These are phyloP conservation scores for Agrotis exclamationis DNA, from an alignment of 2,888 invertebrate genomes.

Conservation along the genomic window DNA sequence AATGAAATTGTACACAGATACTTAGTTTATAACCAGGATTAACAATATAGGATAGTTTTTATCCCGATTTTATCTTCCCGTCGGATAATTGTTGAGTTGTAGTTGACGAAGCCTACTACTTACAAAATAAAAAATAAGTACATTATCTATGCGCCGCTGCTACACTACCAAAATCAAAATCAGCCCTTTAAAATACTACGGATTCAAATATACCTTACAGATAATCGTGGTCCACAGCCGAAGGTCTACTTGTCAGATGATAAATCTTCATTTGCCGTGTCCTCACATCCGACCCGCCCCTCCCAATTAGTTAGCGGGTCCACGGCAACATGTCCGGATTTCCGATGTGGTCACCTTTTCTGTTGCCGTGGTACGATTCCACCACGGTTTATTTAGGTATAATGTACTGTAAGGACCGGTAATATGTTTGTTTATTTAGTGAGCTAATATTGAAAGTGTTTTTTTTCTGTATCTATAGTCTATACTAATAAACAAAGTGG, in stretches of 20 bases:
- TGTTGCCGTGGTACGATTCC: conserved; percentile 68
- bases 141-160: too few relatives aligned
- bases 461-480: neutral
- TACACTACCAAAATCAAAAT: too few relatives aligned
- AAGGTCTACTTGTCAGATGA: conserved; percentile 81
- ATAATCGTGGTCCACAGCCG: conserved; percentile 67
- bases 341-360: conserved; percentile 85
- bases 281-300: conserved; percentile 87
- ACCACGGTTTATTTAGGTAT: conserved; percentile 63
- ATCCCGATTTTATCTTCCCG: too few relatives aligned
- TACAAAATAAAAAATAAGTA: too few relatives aligned
- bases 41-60: too few relatives aligned
- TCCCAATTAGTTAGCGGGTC: conserved; percentile 84
- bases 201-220: conserved; percentile 49
- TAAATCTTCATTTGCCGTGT: conserved; percentile 90
- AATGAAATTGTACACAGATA: too few relatives aligned
- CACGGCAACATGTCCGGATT: conserved; percentile 76
- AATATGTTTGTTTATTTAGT: neutral
- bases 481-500: too few relatives aligned
- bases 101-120: too few relatives aligned
- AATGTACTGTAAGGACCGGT: conserved; percentile 5
- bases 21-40: too few relatives aligned
- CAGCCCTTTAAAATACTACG: neutral
- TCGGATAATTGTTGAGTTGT: too few relatives aligned
- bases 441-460: neutral